Base-by-base conservation (phyloP, 2,113 vertebrate species). In the Plotosus lineatus region DNA sequence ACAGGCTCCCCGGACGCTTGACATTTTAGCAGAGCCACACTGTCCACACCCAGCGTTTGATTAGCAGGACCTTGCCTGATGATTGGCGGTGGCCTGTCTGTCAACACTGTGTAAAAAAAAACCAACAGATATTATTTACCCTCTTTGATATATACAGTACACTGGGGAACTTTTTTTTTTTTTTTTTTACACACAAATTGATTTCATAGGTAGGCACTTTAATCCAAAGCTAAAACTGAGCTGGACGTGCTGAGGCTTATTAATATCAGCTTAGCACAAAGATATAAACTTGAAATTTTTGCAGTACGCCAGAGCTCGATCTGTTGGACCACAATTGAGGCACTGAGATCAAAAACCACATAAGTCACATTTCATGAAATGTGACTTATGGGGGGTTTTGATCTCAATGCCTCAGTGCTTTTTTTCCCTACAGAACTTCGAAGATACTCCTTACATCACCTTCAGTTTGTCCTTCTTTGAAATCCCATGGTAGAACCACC, bases 11-110 rank as follows among this genome's bases (percentile, higher is more conserved):
- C 98, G 0, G 96, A 97, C 6, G 97, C 96, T 89, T 98, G 98
- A 88, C 98, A 99, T 88, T 97, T 98, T 76, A 99, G 88, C 77
- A 99, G 83, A 0, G 97, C 96, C 80, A 96, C 94, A 4, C 95
- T 94, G 89, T 98, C 98, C 85, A 97, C 92, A 7, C 94, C 95
- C 50, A 98, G 86, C 0, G 97, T 98, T 92, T 98, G 98, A 89
- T 99, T 99, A 86, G 96, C 88, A 0, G 98, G 98, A 5, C 98
- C 98, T 91, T 99, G 98, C 1, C 98, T 94, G 85, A 99, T 99
- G 89, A 99, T 97, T 84, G 98, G 98, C 2, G 97, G 98, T 38
- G 97, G 98, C 86, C 97, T 95, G 87, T 99, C 97, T 88, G 96
- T 97, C 87, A 99, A 90, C 85, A 98, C 98, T 99, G 65, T 19